phyloP scores from a whole-genome alignment of 2,888 invertebrate genomes.

The Drosophila sordidula region DNA sequence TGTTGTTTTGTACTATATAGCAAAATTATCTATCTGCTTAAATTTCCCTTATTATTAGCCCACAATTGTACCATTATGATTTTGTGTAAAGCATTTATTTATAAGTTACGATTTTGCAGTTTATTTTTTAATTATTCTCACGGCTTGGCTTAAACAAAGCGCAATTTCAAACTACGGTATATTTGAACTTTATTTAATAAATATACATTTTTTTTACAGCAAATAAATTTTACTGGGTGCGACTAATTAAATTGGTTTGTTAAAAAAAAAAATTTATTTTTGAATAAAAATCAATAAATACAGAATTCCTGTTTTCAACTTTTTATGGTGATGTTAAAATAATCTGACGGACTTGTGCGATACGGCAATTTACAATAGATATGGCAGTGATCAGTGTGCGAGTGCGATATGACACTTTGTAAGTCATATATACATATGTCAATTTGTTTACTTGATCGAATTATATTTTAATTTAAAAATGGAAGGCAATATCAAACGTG shows the following conservation, averaged over 20 bases:
- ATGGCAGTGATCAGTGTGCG: too few relatives aligned
- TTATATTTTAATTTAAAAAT: too few relatives aligned
- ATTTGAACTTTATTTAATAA: constrained; percentile 6
- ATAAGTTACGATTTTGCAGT: not conserved
- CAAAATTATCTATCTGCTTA: constrained; percentile 15
- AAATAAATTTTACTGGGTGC: constrained; percentile 33
- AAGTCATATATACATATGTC: too few relatives aligned
- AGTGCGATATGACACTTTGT: too few relatives aligned
- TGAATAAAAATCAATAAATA: not conserved
- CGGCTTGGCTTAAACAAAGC: constrained; percentile 3
- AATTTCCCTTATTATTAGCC: constrained; percentile 12
- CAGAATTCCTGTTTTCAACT: not conserved
- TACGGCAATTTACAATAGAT: too few relatives aligned
- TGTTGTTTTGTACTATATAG: constrained; percentile 18
- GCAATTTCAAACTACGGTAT: not conserved
- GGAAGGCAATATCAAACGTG: too few relatives aligned
- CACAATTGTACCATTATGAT: not conserved
- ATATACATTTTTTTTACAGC: constrained; percentile 41
- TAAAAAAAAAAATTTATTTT: too few relatives aligned
- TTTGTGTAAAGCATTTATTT: constrained; percentile 20
- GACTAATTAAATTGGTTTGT: constrained; percentile 1
- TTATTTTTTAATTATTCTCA: constrained; percentile 3
- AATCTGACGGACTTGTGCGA: too few relatives aligned
- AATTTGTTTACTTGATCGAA: too few relatives aligned
- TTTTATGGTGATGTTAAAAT: not conserved